Conservation (phyloP, 2,888 invertebrate genomes). For the Corythucha ciliata region DNA sequence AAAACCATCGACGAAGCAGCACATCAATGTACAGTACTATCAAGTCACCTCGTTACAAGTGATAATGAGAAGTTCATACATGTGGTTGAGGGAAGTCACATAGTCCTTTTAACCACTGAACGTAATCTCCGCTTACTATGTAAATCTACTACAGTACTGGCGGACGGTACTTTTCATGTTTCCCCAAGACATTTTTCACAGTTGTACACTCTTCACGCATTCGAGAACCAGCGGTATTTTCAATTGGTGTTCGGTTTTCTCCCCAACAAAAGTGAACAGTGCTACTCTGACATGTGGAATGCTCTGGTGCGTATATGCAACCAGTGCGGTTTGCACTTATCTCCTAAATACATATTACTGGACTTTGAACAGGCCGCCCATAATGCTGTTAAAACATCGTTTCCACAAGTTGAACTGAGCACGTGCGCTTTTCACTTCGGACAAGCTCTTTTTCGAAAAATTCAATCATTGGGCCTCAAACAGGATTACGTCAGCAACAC, state of each 20-base stretch:
- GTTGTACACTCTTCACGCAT: slow-evolving; percentile 12
- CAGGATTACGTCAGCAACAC: no score
- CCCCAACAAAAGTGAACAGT: background rate
- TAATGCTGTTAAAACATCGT: background rate
- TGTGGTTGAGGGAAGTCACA: background rate
- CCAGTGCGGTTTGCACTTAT: no score
- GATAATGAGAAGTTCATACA: background rate
- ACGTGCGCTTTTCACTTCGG: slow-evolving; percentile 7
- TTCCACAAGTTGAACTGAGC: background rate
- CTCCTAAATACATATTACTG: no score
- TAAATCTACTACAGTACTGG: background rate
- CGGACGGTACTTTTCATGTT: slow-evolving; percentile 13
- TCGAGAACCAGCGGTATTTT: background rate
- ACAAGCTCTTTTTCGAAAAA: no score
- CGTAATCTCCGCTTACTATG: background rate
- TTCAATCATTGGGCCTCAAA: no score
- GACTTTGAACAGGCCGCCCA: slow-evolving; percentile 8
- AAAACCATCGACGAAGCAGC: slow-evolving; percentile 4
- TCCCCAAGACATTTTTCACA: slow-evolving; percentile 4
- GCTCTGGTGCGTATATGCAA: background rate
- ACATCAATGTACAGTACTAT: no score
- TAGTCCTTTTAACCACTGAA: background rate
- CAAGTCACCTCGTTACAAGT: no score
- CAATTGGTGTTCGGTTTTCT: slow-evolving; percentile 10
- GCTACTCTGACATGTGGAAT: background rate